Evolutionary conservation across 2,113 vertebrate species (phyloP), one percentile per base, ranked within the genome.

Genomic region (Toxotes jaculatrix): DNA sequence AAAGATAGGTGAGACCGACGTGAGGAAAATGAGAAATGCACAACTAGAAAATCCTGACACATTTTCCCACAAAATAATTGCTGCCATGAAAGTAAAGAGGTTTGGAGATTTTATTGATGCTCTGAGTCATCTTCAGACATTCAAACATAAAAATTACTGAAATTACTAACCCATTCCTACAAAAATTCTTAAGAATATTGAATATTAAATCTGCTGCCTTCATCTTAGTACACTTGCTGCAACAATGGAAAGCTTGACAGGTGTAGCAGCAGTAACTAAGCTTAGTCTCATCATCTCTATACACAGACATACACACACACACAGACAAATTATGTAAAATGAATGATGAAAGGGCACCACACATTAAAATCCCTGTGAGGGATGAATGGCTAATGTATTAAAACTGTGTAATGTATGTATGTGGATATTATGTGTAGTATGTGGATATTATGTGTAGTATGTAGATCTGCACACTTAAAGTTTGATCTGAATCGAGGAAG

Each of bases 11-110:
- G 73, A 80, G 53, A 10, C 14, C 3, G 27, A 34, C 23, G 61
- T 27, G 67, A 77, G 74, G 67, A 70, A 64, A 69, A 43, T 60
- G 71, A 85, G 27, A 71, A 70, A 65, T 45, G 6, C 19, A 31
- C 32, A 63, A 63, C 65, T 79, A 27, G 42, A 27, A 75, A 69
- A 80, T 34, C 53, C 19, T 65, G 59, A 75, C 45, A 61, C 31
- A 57, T 12, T 8, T 34, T 75, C 34, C 12, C 3, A 49, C 38
- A 59, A 51, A 57, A 57, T 68, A 40, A 79, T 65, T 59, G 34
- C 64, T 65, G 36, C 32, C 23, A 45, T 57, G 40, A 40, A 57
- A 57, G 65, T 42, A 57, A 34, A 45, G 55, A 53, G 23, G 43
- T 74, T 19, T 31, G 19, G 34, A 68, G 53, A 2, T 16, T 60